Evolutionary conservation across 2,888 invertebrate species (phyloP), one percentile per base, ranked within the genome.

Genomic region (Dioctria linearis): DNA sequence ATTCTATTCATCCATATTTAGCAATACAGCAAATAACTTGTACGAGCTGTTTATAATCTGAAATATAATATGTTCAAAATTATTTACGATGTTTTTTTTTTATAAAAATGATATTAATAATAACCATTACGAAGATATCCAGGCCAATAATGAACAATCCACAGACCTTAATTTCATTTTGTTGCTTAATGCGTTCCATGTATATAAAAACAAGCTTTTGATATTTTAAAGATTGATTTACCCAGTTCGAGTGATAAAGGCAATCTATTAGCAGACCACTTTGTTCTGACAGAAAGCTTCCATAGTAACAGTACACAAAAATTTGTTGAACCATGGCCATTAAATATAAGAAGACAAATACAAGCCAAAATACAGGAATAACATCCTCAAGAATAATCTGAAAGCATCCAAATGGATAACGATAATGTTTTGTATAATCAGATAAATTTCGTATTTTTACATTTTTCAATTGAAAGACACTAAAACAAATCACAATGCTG

Each of bases 271-370:
- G 42, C 42, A 40, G 3, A 9, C 59, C n/a, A 42, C 73, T 73
- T n/a, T 25, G 39, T 37, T 59, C 59, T 40, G 57, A 57, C 2
- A 73, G 5, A 9, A 37, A 54, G 6, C 57, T 59, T 3, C 73
- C 73, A 13, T 73, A 73, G 9, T 57, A 73, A n/a, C 73, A 73
- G 25, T n/a, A 57, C 25, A 73, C 11, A 57, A 73, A 73, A 2
- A 73, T 73, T 42, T 73, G 73, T n/a, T 57, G n/a, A 73, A 73
- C 13, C 73, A 73, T 73, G 39, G 73, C 73, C 42, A 57, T 49
- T 40, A 73, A 57, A 6, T 73, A 73, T 2, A 25, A 25, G 25
- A 25, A 25, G 1, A 25, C 25, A 13, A 42, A 57, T 13, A 40
- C 6, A 73, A 46, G 51, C 54, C 57, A 39, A 13, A 49, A 3